A percentile compares a stretch with the other conserved stretches of the same genome.
These are phyloP conservation scores for Synanthedon formicaeformis DNA, from an alignment of 2,888 invertebrate genomes.

Conservation along the genomic window DNA sequence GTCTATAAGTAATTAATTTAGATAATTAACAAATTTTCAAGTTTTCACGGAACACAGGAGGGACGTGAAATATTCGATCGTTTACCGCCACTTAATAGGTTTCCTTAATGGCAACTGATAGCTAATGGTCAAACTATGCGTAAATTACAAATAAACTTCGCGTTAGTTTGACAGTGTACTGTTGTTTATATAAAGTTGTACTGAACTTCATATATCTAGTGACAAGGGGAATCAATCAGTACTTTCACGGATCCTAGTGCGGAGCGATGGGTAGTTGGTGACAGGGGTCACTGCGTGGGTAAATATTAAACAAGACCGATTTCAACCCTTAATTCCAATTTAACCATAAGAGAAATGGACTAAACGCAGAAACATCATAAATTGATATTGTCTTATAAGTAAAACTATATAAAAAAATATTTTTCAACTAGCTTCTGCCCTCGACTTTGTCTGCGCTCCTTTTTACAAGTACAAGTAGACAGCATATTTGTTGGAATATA, in stretches of 20 bases:
- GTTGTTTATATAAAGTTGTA: too few species aligned
- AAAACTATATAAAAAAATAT: too few species aligned
- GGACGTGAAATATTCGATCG: not conserved
- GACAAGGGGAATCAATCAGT: conserved; percentile 1
- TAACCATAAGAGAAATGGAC: conserved; percentile 52
- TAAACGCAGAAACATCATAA: conserved; percentile 9
- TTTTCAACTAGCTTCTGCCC: too few species aligned
- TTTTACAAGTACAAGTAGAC: too few species aligned
- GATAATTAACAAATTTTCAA: not conserved
- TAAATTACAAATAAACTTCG: not conserved
- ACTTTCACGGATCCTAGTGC: conserved; percentile 23
- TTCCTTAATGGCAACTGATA: not conserved
- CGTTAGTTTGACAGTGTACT: conserved; percentile 2
- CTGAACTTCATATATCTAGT: not conserved
- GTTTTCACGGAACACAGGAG: not conserved
- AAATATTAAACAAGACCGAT: conserved; percentile 29
- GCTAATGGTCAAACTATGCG: not conserved
- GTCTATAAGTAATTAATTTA: too few species aligned
- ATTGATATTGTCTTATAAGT: not conserved
- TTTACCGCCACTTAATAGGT: not conserved
- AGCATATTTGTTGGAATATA: too few species aligned
- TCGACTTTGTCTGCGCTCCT: too few species aligned
- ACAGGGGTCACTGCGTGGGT: conserved; percentile 44
- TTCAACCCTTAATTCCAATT: conserved; percentile 42
- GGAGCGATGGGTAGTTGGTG: conserved; percentile 32